These are phyloP conservation scores for Phalacrocorax brasilianus DNA, from an alignment of 2,113 vertebrate genomes.

Conservation along the genomic window DNA sequence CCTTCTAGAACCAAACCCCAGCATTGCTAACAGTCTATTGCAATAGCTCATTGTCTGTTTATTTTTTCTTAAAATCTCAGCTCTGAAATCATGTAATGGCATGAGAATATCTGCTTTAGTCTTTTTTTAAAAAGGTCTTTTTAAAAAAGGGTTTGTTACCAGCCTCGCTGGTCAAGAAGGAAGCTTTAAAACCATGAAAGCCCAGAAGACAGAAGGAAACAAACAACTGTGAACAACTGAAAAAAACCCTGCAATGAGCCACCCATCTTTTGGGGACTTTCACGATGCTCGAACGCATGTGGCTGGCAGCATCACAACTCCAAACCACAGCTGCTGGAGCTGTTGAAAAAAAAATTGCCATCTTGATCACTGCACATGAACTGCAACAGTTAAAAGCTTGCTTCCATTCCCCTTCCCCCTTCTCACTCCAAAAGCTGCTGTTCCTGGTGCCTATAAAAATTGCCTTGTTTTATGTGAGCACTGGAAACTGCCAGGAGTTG, in stretches of 20 bases:
- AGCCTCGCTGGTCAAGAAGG: background rate
- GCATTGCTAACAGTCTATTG: background rate
- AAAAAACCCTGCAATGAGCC: background rate
- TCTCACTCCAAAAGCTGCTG: background rate
- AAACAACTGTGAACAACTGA: background rate
- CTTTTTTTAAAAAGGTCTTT: background rate
- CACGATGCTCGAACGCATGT: rapidly evolving
- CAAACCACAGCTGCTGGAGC: background rate
- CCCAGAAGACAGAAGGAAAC: background rate
- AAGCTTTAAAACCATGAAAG: background rate
- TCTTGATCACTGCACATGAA: background rate
- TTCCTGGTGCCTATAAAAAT: background rate
- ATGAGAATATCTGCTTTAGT: background rate
- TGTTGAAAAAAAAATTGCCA: background rate
- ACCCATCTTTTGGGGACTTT: background rate
- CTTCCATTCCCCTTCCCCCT: background rate
- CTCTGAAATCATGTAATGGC: background rate
- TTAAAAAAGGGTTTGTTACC: background rate
- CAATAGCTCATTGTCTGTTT: background rate
- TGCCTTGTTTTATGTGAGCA: background rate
- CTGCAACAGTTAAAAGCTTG: background rate
- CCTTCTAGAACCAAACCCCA: background rate
- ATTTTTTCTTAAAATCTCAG: background rate
- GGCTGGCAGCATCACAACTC: background rate
- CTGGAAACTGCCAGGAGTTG: background rate